Base-by-base conservation (phyloP, 2,888 invertebrate species). In the Ceriagrion tenellum region DNA sequence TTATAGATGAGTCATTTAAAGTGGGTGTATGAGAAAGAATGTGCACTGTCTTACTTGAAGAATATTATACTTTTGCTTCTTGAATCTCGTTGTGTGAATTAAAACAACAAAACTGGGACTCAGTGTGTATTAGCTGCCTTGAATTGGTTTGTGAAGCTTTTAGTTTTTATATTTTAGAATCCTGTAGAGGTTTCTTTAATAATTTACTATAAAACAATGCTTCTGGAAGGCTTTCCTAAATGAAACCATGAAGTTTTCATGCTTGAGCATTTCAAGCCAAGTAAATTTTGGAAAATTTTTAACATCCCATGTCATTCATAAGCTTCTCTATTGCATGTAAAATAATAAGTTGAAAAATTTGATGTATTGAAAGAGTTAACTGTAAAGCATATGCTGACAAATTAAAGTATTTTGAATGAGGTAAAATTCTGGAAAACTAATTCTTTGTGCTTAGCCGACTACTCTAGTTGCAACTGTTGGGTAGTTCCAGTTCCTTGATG, bases 391-490 rank as follows among this genome's bases (percentile, higher is more conserved):
- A 81, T 26, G 35, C 16, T 81, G 81, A 35, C 35, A 26, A 81
- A 81, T 81, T 81, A 81, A 81, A 81, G 81, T 30, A 35, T 81
- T 81, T 81, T 81, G 81, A 81, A 81, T 81, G 81, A 81, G 81
- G 81, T 81, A 81, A n/a, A 81, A 16, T 35, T 4, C 35, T 81
- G 81, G 69, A 81, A 81, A 81, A 35, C 12, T 35, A 35, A 12
- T 81, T 81, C 81, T 81, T 81, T 81, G 74, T 81, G 30, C 30
- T 81, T 10, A 35, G 35, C n/a, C 30, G 18, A 30, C 13, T 35
- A 35, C 30, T 35, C n/a, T 26, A 69, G 10, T 69, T 69, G 23
- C 69, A 23, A 69, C 69, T 69, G 59, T 59, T 59, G 59, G 59
- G 13, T 12, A 59, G 59, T 16, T 59, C 20, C 20, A 59, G 59